phyloP scores from a whole-genome alignment of 2,888 invertebrate species.

The Hyposoter dolosus region DNA sequence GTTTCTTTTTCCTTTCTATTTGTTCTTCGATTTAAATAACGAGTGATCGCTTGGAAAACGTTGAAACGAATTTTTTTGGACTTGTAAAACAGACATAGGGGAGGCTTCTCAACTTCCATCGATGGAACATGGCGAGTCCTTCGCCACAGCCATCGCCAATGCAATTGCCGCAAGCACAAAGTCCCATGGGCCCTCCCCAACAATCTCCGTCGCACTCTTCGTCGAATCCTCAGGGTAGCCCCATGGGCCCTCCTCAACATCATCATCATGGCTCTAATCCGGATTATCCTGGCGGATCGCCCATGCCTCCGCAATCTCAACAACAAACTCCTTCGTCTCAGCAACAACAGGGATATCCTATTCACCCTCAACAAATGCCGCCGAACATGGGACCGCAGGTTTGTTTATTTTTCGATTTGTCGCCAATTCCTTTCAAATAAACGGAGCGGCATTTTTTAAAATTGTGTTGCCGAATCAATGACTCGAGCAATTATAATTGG shows the following conservation, averaged over 20 bases:
- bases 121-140: constrained; percentile 90
- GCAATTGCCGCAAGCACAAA: constrained; percentile 94
- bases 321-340: constrained; percentile 72
- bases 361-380: constrained; percentile 82
- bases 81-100: constrained; percentile 65
- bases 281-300: constrained; percentile 75
- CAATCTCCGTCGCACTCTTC: constrained; percentile 88
- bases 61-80: not conserved
- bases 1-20: not conserved
- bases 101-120: constrained; percentile 74
- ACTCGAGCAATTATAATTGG: too few species aligned
- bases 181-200: constrained; percentile 94
- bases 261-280: constrained; percentile 82
- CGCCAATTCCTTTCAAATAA: too few species aligned
- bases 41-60: not conserved
- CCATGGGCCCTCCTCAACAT: constrained; percentile 85
- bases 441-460: too few species aligned
- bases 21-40: not conserved
- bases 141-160: constrained; percentile 94
- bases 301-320: constrained; percentile 70
- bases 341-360: constrained; percentile 79
- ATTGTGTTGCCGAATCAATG: too few species aligned
- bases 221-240: constrained; percentile 83
- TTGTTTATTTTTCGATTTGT: not conserved
- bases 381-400: constrained; percentile 81